Evolutionary conservation across 2,113 vertebrate species (phyloP).

Genomic region (Triplophysa tibetana): DNA sequence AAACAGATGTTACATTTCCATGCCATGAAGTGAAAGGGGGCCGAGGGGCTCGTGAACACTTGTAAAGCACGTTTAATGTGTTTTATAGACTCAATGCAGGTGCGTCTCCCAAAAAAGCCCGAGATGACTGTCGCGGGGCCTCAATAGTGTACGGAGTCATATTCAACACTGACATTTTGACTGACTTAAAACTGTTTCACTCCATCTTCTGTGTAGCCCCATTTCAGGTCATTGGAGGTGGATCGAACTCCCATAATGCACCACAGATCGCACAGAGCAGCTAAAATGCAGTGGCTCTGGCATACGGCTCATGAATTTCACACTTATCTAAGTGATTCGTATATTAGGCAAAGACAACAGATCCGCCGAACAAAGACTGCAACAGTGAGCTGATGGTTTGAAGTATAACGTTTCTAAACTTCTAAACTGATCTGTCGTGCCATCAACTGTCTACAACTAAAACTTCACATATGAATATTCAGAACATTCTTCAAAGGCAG

Average conservation of each 20-base stretch:
- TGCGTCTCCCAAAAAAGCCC: slow-evolving; percentile 11
- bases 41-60: slow-evolving; percentile 73
- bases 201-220: neutral
- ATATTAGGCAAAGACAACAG: neutral
- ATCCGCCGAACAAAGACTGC: too few relatives aligned
- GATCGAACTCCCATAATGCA: neutral
- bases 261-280: neutral
- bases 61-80: slow-evolving; percentile 71
- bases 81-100: slow-evolving; percentile 62
- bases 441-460: too few relatives aligned
- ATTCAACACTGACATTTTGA: neutral
- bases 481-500: neutral
- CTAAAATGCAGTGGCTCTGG: neutral
- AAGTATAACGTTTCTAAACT: too few relatives aligned
- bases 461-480: too few relatives aligned
- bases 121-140: neutral
- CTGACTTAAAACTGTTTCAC: neutral
- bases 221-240: neutral
- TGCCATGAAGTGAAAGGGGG: slow-evolving; percentile 84
- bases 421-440: neutral
- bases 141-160: neutral
- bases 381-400: too few relatives aligned
- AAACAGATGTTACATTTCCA: slow-evolving; percentile 83
- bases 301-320: slow-evolving; percentile 33
- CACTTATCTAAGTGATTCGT: slow-evolving; percentile 30